Conservation (phyloP, 1,140 invertebrate species). For the Drosophila bocqueti region DNA sequence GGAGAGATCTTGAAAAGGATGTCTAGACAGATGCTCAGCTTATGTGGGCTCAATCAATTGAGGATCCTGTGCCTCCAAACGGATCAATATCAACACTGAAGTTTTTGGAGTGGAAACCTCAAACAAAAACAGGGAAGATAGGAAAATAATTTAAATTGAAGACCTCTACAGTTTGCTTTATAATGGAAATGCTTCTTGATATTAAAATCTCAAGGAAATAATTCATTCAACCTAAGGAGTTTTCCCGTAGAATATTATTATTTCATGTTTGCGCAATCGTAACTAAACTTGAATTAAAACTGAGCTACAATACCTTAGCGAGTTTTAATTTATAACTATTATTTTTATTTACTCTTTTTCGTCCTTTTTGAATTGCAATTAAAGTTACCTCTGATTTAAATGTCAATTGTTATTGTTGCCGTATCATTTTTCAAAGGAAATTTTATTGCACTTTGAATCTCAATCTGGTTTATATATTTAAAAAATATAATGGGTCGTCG, state of each 20-base stretch:
- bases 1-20: conserved; percentile 47
- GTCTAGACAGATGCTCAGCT: conserved; percentile 55
- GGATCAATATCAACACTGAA: conserved; percentile 47
- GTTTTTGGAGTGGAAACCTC: conserved; percentile 23
- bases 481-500: conserved; percentile 92
- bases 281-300: no score
- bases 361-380: not conserved
- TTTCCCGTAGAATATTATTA: not conserved
- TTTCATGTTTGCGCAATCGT: no score
- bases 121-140: conserved; percentile 17
- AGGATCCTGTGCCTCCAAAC: conserved; percentile 17
- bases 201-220: not conserved
- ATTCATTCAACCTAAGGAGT: not conserved
- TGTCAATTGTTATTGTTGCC: not conserved
- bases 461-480: not conserved
- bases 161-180: not conserved
- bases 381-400: not conserved
- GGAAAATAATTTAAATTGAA: not conserved
- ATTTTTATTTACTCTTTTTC: not conserved
- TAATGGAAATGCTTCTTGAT: not conserved
- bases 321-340: not conserved
- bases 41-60: conserved; percentile 65
- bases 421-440: not conserved
- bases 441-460: not conserved
- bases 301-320: not conserved